These are phyloP conservation scores for Cydia strobilella DNA, from an alignment of 1,140 invertebrate species.

Conservation along the genomic window DNA sequence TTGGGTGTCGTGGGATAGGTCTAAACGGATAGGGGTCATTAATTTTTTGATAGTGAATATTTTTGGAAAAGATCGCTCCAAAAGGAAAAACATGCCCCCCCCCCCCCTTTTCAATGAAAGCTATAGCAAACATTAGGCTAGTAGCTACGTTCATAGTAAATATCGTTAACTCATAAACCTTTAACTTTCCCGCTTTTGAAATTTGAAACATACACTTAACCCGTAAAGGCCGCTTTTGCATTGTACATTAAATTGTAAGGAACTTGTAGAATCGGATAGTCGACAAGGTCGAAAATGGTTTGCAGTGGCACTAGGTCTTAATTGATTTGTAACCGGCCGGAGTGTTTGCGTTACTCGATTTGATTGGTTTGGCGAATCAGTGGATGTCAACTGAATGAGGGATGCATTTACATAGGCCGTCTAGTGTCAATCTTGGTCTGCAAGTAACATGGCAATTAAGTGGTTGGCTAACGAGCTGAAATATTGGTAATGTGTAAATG, in stretches of 20 bases:
- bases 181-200: background rate
- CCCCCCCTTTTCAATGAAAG: no score
- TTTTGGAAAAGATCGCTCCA: no score
- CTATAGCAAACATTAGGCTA: no score
- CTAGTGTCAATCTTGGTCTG: constrained; percentile 14
- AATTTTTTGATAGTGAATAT: no score
- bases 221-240: background rate
- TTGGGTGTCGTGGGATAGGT: no score
- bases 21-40: no score
- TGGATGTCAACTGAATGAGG: constrained; percentile 25
- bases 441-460: constrained; percentile 20
- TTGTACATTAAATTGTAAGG: background rate
- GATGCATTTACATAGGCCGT: constrained; percentile 22
- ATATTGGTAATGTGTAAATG: background rate
- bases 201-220: background rate
- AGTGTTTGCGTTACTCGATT: constrained; percentile 31
- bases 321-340: constrained; percentile 29
- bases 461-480: constrained; percentile 10
- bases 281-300: constrained; percentile 10
- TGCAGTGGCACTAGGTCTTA: constrained; percentile 6
- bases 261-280: background rate
- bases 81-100: no score
- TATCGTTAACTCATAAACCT: no score
- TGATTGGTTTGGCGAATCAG: constrained; percentile 30
- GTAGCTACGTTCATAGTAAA: no score